phyloP scores from a whole-genome alignment of 2,888 invertebrate genomes.

The Smittia aterrima region DNA sequence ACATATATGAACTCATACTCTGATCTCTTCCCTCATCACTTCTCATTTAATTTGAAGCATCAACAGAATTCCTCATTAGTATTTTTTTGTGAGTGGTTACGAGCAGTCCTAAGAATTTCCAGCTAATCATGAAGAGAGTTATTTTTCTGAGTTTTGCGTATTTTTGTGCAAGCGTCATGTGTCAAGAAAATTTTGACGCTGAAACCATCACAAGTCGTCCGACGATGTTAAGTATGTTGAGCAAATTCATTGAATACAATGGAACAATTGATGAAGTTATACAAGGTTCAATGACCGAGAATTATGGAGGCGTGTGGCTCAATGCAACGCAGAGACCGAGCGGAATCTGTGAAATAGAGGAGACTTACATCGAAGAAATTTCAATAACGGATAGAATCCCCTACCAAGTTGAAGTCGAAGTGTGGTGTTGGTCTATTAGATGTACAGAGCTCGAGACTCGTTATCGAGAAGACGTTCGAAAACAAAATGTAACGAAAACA shows the following conservation, averaged over 20 bases:
- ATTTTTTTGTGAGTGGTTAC: constrained; percentile 34
- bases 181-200: neutral
- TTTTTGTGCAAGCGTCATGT: constrained; percentile 18
- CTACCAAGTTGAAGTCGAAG: constrained; percentile 37
- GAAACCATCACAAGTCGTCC: neutral
- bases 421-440: constrained; percentile 35
- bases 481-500: constrained; percentile 34
- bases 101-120: constrained; percentile 14
- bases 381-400: constrained; percentile 18
- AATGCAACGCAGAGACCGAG: constrained; percentile 18
- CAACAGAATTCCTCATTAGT: constrained; percentile 12
- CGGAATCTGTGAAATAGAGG: constrained; percentile 20
- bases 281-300: constrained; percentile 39
- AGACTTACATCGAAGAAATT: constrained; percentile 20
- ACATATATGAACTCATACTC: constrained; percentile 4
- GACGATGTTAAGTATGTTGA: constrained; percentile 37
- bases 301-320: constrained; percentile 31
- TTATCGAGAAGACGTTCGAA: constrained; percentile 29
- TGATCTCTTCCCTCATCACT: constrained; percentile 29
- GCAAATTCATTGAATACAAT: constrained; percentile 37
- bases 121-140: constrained; percentile 13
- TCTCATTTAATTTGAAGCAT: constrained; percentile 12
- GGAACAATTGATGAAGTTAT: constrained; percentile 27
- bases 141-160: constrained; percentile 19
- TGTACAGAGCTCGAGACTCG: constrained; percentile 33